Base-by-base conservation (phyloP, 2,113 vertebrate species). In the Leptocoma aspasia region DNA sequence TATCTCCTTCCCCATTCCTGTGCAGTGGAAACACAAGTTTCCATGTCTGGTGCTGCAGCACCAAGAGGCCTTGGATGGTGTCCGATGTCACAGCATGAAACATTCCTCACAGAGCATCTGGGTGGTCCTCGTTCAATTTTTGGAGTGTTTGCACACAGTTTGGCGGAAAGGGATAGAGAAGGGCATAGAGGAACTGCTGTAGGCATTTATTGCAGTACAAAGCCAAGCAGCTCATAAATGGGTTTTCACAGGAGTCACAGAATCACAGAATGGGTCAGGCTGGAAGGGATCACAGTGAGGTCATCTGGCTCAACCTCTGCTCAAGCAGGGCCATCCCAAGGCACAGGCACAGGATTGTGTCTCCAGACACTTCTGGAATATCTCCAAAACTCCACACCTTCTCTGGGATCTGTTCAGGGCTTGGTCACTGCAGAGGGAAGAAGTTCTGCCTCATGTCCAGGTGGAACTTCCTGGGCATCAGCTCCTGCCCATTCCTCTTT, bases 51-150 rank as follows among this genome's bases (percentile, higher is more conserved):
- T 83, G 60, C 56, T 69, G 56, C 35, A 75, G 44, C 13, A 44
- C 4, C 0, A 0, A 86, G 79, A 49, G 82, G 24, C 4, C 31
- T 73, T 81, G 68, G 59, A 59, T 52, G 20, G 30, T 14, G 8
- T 23, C 3, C 0, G 30, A 63, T 60, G 39, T 27, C 50, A 53
- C 5, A 3, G 41, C 61, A 35, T 0, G 0, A 8, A 45, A 31
- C 12, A 11, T 17, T 15, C 41, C 11, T 39, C 1, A 4, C 10
- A 12, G 35, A 70, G 22, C 7, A 5, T 53, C 66, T 31, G 42
- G 27, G 39, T 33, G 69, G 39, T 47, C 80, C 54, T 82, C 6
- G 11, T 3, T 86, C 39, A 10, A 1, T 4, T 77, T 86, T 26
- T 71, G 56, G 65, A 44, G 27, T 54, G 28, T 49, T 94, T 63